Evolutionary conservation across 2,797 vertebrate genomes (phyloP), one percentile per base, ranked within the genome.

Genomic region (Allobates femoralis): DNA sequence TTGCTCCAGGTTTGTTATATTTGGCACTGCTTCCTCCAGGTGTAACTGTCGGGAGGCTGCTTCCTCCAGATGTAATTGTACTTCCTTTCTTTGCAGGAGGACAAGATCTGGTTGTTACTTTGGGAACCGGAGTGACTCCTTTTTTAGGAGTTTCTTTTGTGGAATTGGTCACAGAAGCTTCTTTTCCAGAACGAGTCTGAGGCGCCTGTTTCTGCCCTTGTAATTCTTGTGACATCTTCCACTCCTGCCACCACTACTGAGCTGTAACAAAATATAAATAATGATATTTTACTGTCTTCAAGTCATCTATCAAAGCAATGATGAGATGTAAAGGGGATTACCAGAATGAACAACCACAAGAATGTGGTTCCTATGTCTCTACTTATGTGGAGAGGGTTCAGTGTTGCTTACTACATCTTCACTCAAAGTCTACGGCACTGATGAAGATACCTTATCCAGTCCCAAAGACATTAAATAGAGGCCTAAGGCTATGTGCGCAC

Each of bases 231-330:
- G 87, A 32, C 41, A 67, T n/a, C 69, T 85, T 88, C 41, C 46
- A 76, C 5, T 91, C 89, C 86, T 90, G 90, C 95, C 94, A 95
- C 93, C 93, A 94, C 67, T 89, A 91, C 89, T 95, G 93, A 76
- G 91, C 93, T 94, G 81, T 16, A 58, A 73, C 18, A 80, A 56
- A 55, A 34, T 26, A 3, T 16, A 28, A 41, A 71, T 30, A 64
- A 79, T 69, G 55, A 75, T 5, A 28, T n/a, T 16, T 62, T 62
- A 23, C 11, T 2, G 12, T 50, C 30, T 28, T 64, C 19, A 11
- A 18, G 41, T 46, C 21, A 7, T 23, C 7, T 14, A 19, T 19
- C 19, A 56, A 56, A 76, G 56, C 26, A 56, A 21, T 78, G 5
- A 66, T 32, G 12, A 11, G 41, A 11, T 46, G 41, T 46, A 46